phyloP scores from a whole-genome alignment of 2,797 vertebrate species.

The Micrastur ruficollis region DNA sequence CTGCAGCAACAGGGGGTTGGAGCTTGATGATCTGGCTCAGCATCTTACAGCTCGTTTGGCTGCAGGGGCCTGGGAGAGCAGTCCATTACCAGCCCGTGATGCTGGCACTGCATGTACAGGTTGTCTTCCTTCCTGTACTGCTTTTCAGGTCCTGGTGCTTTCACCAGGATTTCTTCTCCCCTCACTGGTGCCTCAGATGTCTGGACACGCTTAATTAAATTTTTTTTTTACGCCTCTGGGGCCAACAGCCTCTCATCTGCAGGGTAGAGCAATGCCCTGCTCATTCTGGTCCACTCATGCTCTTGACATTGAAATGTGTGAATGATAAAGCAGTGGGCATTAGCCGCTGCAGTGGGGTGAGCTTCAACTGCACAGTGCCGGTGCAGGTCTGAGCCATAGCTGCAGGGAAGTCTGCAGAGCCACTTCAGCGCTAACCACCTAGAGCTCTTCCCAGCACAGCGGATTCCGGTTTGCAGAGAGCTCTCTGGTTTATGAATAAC shows the following conservation, averaged over 20 bases:
- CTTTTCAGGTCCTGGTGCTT: not conserved
- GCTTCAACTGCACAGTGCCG: fast-evolving
- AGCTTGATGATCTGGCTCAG: not conserved
- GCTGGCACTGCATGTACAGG: fast-evolving
- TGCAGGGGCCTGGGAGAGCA: not conserved
- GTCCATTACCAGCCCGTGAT: not conserved
- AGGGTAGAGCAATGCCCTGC: not conserved
- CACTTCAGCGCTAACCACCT: not conserved
- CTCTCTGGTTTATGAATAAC: not conserved
- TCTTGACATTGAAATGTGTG: not conserved
- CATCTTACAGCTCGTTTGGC: not conserved
- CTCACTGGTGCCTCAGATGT: not conserved
- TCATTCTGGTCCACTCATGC: not conserved
- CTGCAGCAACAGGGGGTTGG: not conserved
- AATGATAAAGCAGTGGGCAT: not conserved
- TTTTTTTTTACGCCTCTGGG: not conserved
- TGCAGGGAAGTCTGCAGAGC: not conserved
- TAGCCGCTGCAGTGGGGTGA: not conserved
- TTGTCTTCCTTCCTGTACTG: not conserved
- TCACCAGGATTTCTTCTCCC: not conserved
- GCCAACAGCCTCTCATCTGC: not conserved
- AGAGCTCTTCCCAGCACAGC: not conserved
- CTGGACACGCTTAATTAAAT: fast-evolving
- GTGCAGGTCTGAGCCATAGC: not conserved
- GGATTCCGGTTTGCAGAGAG: not conserved